Evolutionary conservation across 2,797 vertebrate genomes (phyloP).

Genomic region (Potorous gilbertii): DNA sequence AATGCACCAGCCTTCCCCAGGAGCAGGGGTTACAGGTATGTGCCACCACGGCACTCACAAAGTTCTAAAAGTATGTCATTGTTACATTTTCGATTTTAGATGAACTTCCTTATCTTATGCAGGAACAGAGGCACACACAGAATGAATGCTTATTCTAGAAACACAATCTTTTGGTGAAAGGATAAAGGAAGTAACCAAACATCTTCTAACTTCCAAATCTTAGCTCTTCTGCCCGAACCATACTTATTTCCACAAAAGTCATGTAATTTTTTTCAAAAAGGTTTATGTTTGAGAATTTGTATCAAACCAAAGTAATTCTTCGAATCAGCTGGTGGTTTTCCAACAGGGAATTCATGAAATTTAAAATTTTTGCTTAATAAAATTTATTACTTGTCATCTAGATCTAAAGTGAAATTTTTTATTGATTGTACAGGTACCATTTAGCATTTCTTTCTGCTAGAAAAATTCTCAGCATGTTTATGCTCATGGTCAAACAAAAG

Average conservation of each 20-base stretch:
- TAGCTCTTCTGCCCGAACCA: slow-evolving; percentile 13
- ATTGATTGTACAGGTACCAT: neutral
- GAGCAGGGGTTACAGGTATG: neutral
- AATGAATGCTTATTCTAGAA: slow-evolving; percentile 17
- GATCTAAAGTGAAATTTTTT: slow-evolving; percentile 39
- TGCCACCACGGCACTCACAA: neutral
- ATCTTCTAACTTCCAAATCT: neutral
- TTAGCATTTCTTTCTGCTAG: slow-evolving; percentile 16
- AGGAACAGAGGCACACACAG: neutral
- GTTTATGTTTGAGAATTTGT: slow-evolving; percentile 12
- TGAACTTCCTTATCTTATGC: neutral
- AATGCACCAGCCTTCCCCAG: neutral
- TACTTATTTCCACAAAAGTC: slow-evolving; percentile 26
- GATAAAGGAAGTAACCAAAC: neutral
- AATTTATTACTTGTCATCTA: neutral
- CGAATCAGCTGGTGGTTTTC: slow-evolving; percentile 15
- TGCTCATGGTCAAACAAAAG: slow-evolving; percentile 42
- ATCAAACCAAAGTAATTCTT: neutral
- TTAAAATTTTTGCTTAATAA: neutral
- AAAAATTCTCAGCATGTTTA: slow-evolving; percentile 23
- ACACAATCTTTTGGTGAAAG: neutral
- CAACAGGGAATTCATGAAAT: neutral
- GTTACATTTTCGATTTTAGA: neutral
- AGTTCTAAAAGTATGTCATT: neutral
- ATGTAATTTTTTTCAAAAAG: neutral